Base-by-base conservation (phyloP, 2,113 vertebrate genomes). In the Phaetusa simplex region DNA sequence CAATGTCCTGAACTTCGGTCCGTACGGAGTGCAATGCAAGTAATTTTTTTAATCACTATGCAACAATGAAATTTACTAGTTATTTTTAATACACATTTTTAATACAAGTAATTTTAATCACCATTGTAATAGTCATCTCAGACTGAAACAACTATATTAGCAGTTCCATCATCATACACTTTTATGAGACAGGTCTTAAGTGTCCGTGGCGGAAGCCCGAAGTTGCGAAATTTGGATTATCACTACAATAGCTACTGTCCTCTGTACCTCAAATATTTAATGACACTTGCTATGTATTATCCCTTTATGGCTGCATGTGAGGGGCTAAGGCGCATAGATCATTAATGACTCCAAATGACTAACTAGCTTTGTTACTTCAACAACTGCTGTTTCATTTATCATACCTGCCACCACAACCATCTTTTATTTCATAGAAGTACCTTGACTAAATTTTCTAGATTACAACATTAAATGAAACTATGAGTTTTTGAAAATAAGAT, bases 181-280 rank as follows among this genome's bases (percentile, higher is more conserved):
- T 45, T 8, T 77, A 43, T 43, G 61, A 79, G 12, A 29, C 24
- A 55, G 85, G 42, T 55, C 40, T 72, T 22, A 15, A 15, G n/a
- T 4, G 7, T 27, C 53, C 50, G 34, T 30, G n/a, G 24, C 5
- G 4, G n/a, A 43, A 72, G 30, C 34, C 18, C 0, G 0, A 22
- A 80, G 13, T 11, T 86, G 26, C 47, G 32, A 56, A 84, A 69
- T 52, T 5, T 10, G 2, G 36, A 22, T 47, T 55, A 9, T 29
- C 18, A 36, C 18, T n/a, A 2, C 0, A 19, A 59, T 0, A 69
- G 26, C 47, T 76, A 5, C 38, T n/a, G 65, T 27, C 40, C 70
- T 56, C 1, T 5, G 16, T 4, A 43, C 12, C 50, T 52, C 36
- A 38, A 55, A 43, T 26, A 53, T 27, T 65, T 40, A 69, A 47